These are phyloP conservation scores for Xenopus borealis DNA, from an alignment of 2,113 vertebrate genomes.

Conservation along the genomic window DNA sequence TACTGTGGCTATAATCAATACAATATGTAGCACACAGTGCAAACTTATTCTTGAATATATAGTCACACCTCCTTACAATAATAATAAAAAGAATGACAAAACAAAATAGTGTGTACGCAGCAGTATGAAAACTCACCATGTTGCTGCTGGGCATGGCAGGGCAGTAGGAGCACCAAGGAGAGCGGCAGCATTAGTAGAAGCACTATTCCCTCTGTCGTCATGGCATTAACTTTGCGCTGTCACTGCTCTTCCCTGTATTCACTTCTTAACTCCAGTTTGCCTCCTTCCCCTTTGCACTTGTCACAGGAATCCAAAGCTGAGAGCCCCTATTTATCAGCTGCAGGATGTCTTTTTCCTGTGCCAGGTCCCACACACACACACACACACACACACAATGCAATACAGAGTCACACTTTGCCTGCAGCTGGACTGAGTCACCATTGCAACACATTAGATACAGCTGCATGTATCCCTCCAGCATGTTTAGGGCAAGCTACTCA, in stretches of 20 bases:
- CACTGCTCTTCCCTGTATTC: constrained; percentile 5
- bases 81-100: too few species aligned
- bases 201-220: constrained; percentile 7
- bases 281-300: constrained; percentile 4
- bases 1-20: too few species aligned
- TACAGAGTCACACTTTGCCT: background rate
- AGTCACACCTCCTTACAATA: too few species aligned
- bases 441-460: background rate
- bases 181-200: background rate
- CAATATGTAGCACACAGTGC: too few species aligned
- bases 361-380: constrained; percentile 27
- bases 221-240: constrained; percentile 4
- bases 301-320: constrained; percentile 14
- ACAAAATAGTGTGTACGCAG: too few species aligned
- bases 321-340: constrained; percentile 32
- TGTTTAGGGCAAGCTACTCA: too few species aligned
- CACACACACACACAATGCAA: constrained; percentile 12
- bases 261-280: background rate
- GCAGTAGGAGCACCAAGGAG: background rate
- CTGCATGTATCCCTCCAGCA: background rate
- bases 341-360: constrained; percentile 38
- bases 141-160: background rate
- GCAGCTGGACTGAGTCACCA: constrained; percentile 20
- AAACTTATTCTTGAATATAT: too few species aligned
- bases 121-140: too few species aligned